Percentiles rank a stretch among this genome's conserved stretches.
Evolutionary conservation across 2,113 vertebrate genomes (phyloP).

Genomic region (Microtus montanus): DNA sequence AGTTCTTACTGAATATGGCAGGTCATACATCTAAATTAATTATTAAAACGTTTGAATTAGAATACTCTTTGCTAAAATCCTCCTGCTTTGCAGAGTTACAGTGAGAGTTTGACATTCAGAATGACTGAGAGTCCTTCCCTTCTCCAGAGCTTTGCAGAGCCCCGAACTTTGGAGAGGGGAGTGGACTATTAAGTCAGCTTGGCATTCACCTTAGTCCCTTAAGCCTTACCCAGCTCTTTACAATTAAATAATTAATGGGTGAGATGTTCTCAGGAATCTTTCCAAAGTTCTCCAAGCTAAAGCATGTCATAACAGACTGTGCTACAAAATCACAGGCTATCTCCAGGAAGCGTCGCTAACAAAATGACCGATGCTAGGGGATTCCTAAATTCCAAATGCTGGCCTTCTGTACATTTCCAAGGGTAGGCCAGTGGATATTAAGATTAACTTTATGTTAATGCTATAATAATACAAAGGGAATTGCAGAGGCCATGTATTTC

Average conservation of each 20-base stretch:
- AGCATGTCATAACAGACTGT: not conserved
- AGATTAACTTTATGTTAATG: not conserved
- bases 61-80: slow-evolving; percentile 83
- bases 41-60: slow-evolving; percentile 93
- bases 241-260: not conserved
- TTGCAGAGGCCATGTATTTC: not conserved
- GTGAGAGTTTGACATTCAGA: not conserved
- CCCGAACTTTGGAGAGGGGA: not conserved
- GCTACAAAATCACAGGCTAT: not conserved
- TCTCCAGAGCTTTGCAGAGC: not conserved
- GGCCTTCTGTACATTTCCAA: not conserved
- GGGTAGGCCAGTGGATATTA: not conserved
- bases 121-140: not conserved
- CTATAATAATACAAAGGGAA: not conserved
- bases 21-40: slow-evolving; percentile 98
- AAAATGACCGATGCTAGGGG: too few species aligned
- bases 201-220: not conserved
- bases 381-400: not conserved
- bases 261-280: not conserved
- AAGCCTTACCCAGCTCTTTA: not conserved
- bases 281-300: not conserved
- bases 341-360: not conserved
- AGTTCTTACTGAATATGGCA: slow-evolving; percentile 92
- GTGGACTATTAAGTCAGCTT: not conserved
- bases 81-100: not conserved